phyloP scores from a whole-genome alignment of 2,888 invertebrate species.

The Deroplatys truncata region DNA sequence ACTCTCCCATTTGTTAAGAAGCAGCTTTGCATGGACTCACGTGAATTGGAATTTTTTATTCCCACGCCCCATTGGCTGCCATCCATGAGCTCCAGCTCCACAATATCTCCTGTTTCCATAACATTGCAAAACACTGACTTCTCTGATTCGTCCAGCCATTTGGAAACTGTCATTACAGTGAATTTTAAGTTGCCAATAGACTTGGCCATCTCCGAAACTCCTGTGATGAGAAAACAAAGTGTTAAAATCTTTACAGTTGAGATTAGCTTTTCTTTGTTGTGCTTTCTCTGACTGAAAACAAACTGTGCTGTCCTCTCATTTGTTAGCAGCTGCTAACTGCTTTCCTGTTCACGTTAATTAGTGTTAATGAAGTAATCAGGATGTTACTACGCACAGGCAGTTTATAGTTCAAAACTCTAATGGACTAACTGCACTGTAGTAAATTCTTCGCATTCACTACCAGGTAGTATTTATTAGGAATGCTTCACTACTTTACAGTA shows the following conservation, averaged over 20 bases:
- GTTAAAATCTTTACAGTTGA: too few species aligned
- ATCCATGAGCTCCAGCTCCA: conserved; percentile 58
- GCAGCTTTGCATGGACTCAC: background rate
- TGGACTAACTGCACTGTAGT: too few species aligned
- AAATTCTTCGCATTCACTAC: too few species aligned
- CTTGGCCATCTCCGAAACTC: background rate
- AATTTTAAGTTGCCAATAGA: conserved; percentile 29
- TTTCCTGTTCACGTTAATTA: background rate
- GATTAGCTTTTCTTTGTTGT: background rate
- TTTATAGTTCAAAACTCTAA: background rate
- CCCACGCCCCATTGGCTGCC: conserved; percentile 64
- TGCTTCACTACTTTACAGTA: too few species aligned
- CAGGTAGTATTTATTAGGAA: too few species aligned
- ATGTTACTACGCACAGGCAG: background rate
- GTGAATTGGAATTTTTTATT: conserved; percentile 46
- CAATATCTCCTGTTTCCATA: conserved; percentile 66
- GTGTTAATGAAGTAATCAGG: background rate
- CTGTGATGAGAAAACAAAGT: background rate
- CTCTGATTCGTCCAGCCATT: conserved; percentile 70
- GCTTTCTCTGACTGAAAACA: background rate
- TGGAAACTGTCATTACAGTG: conserved; percentile 51
- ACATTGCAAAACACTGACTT: conserved; percentile 67
- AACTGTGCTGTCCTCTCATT: background rate
- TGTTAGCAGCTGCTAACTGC: background rate
- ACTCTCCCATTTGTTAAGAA: too few species aligned